Evolutionary conservation across 2,888 invertebrate species (phyloP), one percentile per base, ranked within the genome.

Genomic region (Macrosiphum euphorbiae): DNA sequence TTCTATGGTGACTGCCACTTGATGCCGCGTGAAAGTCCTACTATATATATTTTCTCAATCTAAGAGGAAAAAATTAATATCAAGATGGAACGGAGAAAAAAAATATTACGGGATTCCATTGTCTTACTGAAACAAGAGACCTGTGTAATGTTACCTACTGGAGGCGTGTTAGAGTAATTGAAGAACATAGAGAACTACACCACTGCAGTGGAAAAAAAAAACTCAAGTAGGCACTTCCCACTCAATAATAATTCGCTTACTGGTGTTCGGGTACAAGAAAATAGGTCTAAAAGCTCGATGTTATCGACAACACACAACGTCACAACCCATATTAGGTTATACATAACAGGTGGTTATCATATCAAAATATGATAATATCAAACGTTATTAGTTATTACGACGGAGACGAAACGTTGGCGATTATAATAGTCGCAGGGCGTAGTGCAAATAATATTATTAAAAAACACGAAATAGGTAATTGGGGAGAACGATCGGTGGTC

Each of bases 1-100:
- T 92, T 67, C 87, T 92, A 92, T 92, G 87, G 87, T 20, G 50
- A 87, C 92, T 87, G 41, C 41, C 50, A 88, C 92, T 67, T 92
- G 92, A 92, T 92, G 67, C 35, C 87, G 20, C 20, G 55, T 20
- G 28, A 67, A 87, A 35, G 92, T 61, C 61, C 35, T 41, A 67
- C 24, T 52, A 92, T 88, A 92, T 52, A 92, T 92, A 88, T 88
- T 87, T 35, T 47, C 20, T 50, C 41, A 41, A 88, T 67, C 16
- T 41, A 67, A 67, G 28, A 87, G 86, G 8, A 88, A 92, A 87
- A 92, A 87, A 92, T 87, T 87, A 87, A 87, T 92, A 92, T 50
- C 50, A 87, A 50, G 41, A 87, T 10, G 20, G 41, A 41, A 92
- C 41, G 50, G 67, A 87, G 11, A 58, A 91, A 86, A 58, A 58